A percentile compares a stretch with the other conserved stretches of the same genome.
phyloP scores from a whole-genome alignment of 2,797 vertebrate genomes.

The Chelon auratus region DNA sequence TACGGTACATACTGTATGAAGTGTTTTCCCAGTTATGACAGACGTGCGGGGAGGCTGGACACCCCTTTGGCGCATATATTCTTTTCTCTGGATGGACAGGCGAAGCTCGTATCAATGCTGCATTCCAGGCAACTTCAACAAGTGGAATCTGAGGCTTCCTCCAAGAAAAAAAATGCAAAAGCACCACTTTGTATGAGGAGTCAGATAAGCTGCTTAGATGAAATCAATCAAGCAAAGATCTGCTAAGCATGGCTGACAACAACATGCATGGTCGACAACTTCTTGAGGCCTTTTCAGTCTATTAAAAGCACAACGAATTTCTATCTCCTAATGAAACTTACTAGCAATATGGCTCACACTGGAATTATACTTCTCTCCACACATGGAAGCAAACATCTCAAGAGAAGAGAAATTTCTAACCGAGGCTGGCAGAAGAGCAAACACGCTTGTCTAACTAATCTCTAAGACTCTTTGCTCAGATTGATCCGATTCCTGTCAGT shows the following conservation, averaged over 20 bases:
- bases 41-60: constrained; percentile 38
- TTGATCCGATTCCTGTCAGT: neutral
- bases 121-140: constrained; percentile 41
- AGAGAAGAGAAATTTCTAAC: no score
- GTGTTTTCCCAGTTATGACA: constrained; percentile 45
- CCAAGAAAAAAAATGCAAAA: constrained; percentile 11
- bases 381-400: neutral
- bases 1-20: constrained; percentile 36
- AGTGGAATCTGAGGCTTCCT: constrained; percentile 8
- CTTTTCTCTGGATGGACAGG: constrained; percentile 44
- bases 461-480: no score
- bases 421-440: neutral
- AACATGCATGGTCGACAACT: neutral
- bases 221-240: constrained; percentile 19
- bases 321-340: neutral
- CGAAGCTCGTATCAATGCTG: constrained; percentile 19
- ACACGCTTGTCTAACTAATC: no score
- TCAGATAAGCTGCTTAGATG: constrained; percentile 2
- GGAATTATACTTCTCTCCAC: neutral
- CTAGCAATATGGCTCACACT: neutral
- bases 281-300: neutral
- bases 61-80: constrained; percentile 38
- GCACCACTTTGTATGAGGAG: neutral
- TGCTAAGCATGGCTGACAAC: neutral
- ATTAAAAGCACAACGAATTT: neutral